Base-by-base conservation (phyloP, 2,888 invertebrate genomes). In the Nysson spinosus region DNA sequence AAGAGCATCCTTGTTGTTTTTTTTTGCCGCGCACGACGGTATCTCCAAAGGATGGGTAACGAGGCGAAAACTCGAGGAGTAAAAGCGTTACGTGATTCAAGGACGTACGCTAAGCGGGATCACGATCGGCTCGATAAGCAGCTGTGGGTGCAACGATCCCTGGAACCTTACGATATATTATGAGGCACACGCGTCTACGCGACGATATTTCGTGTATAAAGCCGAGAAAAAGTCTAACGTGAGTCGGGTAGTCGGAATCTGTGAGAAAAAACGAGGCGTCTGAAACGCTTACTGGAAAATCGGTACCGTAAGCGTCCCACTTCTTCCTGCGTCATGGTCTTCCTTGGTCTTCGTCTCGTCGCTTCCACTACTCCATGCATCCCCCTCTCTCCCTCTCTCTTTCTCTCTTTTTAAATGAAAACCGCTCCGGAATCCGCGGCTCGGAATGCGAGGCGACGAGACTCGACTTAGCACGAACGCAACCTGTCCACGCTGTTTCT, bases 271-370 rank as follows among this genome's bases (percentile, higher is more conserved):
- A 43, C 49, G 12, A 35, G 60, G 49, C 39, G 43, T 35, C 51
- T 63, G 56, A 67, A 75, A 69, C 64, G 61, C 66, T 68, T 55
- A 63, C 72, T 79, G 83, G 82, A 85, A 84, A 83, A 81, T 82
- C 76, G 79, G 79, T 84, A 85, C 85, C 84, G 84, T 85, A 84
- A 83, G 83, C 81, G 84, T 82, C 80, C 85, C 77, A 84, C 83
- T 84, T 84, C 77, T 77, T n/a, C n/a, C 65, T 74, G 61, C 49
- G 40, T 67, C 72, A 50, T 54, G 65, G 54, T 43, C 32, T 50
- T 32, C 46, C 51, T 28, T 34, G 44, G 52, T 11, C 12, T 35
- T 34, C 28, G n/a, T 20, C 32, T 22, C 49, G 6, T 12, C 12
- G 32, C 19, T 19, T 24, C 26, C 5, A 28, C 34, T 20, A 5